Evolutionary conservation across 2,888 invertebrate species (phyloP), one percentile per base, ranked within the genome.

Genomic region (Morpho helenor): DNA sequence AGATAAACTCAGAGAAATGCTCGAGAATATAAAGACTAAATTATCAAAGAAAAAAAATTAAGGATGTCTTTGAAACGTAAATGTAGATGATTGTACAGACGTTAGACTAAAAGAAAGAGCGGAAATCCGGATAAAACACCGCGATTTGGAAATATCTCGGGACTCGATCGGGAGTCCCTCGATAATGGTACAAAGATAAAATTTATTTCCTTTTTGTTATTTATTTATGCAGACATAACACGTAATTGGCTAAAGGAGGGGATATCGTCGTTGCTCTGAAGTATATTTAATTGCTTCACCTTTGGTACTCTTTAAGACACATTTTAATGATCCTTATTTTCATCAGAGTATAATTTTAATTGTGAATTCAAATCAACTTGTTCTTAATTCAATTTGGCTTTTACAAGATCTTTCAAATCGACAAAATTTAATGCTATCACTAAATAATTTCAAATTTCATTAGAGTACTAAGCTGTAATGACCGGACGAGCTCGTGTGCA

Each of bases 121-220:
- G 51, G 51, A 51, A 43, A 51, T 51, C 44, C 51, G 43, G 31
- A 51, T 51, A 51, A 51, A 51, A 51, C 42, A 51, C 43, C 43
- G 23, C 43, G 43, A 43, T 51, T 51, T 51, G 31, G 50, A 44
- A 31, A 43, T 51, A 42, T 49, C 40, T 6, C 23, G 7, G 9
- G 3, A 23, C 16, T 23, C n/a, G 51, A 40, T 41, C 22, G 22
- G 22, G 7, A 7, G 23, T 9, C n/a, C 23, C 50, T n/a, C 43
- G 43, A 51, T 43, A 43, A 51, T 51, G 43, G 51, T 31, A 51
- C 43, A 51, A 43, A 43, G 51, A 23, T 51, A 8, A 23, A n/a
- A 43, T 47, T 47, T 23, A n/a, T 51, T 43, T 31, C 9, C 8
- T 42, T 51, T n/a, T 22, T 49, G 10, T 41, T 41, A 41, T 49